phyloP scores from a whole-genome alignment of 2,113 vertebrate genomes.

The Centropristis striata region DNA sequence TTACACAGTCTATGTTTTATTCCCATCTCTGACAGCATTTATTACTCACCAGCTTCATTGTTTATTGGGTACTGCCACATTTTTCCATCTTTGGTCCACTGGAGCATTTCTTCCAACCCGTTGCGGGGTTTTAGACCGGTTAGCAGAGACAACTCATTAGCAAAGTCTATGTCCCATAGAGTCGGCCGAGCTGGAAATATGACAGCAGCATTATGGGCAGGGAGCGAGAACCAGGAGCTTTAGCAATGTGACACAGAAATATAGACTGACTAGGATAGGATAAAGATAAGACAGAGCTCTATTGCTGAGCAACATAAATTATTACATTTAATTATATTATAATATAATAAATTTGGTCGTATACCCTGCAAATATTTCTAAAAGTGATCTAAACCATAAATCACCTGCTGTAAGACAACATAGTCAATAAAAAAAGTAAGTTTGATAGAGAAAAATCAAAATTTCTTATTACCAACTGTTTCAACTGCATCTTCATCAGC shows the following conservation, averaged over 20 bases:
- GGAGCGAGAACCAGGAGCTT: not conserved
- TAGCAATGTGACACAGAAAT: not conserved
- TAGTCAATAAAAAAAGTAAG: not conserved
- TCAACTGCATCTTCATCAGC: slow-evolving; percentile 69
- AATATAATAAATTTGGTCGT: too few species aligned
- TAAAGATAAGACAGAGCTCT: too few species aligned
- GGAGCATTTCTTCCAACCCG: slow-evolving; percentile 96
- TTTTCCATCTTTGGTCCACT: slow-evolving; percentile 95
- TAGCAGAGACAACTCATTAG: slow-evolving; percentile 82
- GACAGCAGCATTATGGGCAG: not conserved
- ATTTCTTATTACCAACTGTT: slow-evolving; percentile 66
- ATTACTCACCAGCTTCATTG: slow-evolving; percentile 91
- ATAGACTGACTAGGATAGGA: not conserved
- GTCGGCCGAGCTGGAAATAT: slow-evolving; percentile 81
- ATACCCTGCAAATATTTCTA: too few species aligned
- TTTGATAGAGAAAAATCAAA: not conserved
- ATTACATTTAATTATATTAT: too few species aligned
- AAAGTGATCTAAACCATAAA: not conserved
- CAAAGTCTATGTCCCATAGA: slow-evolving; percentile 95
- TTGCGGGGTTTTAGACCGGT: slow-evolving; percentile 87
- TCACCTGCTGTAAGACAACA: not conserved
- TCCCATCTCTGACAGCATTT: too few species aligned
- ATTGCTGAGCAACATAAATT: too few species aligned
- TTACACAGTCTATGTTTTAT: too few species aligned
- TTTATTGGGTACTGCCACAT: slow-evolving; percentile 94